Conservation (phyloP, 2,888 invertebrate species). For the Rhingia rostrata region DNA sequence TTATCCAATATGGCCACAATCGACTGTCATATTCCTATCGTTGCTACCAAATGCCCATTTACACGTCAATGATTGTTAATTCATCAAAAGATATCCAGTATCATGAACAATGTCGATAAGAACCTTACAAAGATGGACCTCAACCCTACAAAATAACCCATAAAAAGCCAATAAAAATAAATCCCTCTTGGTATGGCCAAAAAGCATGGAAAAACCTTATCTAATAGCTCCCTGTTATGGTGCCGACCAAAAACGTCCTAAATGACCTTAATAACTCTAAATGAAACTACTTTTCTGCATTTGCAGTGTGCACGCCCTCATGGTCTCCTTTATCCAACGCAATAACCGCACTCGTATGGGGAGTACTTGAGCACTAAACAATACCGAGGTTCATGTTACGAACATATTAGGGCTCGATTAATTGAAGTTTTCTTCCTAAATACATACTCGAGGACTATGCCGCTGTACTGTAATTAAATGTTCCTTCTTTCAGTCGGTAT, state of each 20-base stretch:
- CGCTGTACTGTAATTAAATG: slow-evolving; percentile 32
- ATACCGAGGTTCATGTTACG: slow-evolving; percentile 17
- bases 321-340: slow-evolving; percentile 5
- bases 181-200: background rate
- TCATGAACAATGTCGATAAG: no score
- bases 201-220: background rate
- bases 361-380: no score
- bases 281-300: slow-evolving; percentile 13
- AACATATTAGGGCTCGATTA: slow-evolving; percentile 38
- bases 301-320: background rate
- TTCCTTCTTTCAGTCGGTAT: slow-evolving; percentile 20
- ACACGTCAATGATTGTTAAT: no score
- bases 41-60: no score
- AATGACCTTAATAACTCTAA: slow-evolving; percentile 33
- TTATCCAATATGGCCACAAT: no score
- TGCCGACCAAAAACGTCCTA: background rate
- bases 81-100: no score
- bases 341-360: background rate
- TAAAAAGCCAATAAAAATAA: background rate
- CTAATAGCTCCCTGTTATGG: slow-evolving; percentile 10
- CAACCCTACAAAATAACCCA: background rate
- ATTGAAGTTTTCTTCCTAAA: slow-evolving; percentile 29
- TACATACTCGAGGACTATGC: background rate
- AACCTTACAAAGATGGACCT: no score
- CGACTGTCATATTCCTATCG: no score